A percentile compares a stretch with the other conserved stretches of the same genome.
phyloP scores from a whole-genome alignment of 2,113 vertebrate genomes.

The Narcine bancroftii region DNA sequence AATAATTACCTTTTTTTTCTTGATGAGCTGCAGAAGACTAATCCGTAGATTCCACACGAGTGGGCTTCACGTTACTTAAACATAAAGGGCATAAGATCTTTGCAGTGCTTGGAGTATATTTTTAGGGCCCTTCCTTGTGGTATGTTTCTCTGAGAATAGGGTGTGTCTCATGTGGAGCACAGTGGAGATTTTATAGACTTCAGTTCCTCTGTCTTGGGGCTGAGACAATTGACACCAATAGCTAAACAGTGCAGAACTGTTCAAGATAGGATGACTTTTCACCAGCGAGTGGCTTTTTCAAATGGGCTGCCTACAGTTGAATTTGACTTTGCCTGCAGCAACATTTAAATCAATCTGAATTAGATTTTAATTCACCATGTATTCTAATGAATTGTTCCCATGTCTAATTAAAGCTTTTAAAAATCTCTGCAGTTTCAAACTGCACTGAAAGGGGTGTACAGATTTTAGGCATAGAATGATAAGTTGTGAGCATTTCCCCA shows the following conservation, averaged over 20 bases:
- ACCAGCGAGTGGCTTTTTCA: neutral
- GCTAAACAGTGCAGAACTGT: neutral
- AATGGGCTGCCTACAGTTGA: neutral
- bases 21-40: neutral
- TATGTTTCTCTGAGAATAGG: neutral
- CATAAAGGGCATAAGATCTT: neutral
- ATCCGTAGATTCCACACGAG: neutral
- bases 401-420: neutral
- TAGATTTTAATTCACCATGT: neutral
- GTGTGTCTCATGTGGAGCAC: neutral
- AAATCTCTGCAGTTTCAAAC: neutral
- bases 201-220: neutral
- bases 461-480: neutral
- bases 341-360: neutral
- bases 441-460: neutral
- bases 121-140: neutral
- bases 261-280: neutral
- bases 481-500: neutral
- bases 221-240: neutral
- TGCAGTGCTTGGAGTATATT: neutral
- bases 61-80: neutral
- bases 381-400: neutral
- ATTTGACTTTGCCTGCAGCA: neutral
- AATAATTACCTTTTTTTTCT: neutral
- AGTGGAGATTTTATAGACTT: constrained; percentile 31